Evolutionary conservation across 2,888 invertebrate species (phyloP).

Genomic region (Lepidocyrtoides sp.): DNA sequence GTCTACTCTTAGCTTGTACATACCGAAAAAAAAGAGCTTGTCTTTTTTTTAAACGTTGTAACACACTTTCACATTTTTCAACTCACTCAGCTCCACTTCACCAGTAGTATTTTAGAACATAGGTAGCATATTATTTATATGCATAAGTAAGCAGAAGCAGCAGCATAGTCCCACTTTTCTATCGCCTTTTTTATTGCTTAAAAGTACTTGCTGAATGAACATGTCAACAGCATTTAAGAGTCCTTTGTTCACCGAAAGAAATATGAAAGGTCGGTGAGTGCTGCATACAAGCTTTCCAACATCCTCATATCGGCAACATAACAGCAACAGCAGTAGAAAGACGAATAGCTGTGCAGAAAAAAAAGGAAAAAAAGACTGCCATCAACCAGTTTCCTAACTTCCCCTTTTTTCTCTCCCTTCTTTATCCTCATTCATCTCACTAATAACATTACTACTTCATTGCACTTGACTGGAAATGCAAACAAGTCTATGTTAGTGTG

Average conservation of each 20-base stretch:
- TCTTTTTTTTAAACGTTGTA: background rate
- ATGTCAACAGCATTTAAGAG: slow-evolving; percentile 70
- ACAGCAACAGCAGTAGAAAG: background rate
- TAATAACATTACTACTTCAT: slow-evolving; percentile 18
- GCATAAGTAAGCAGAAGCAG: too few species aligned
- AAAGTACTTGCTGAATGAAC: slow-evolving; percentile 35
- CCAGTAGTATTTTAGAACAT: background rate
- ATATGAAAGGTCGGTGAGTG: slow-evolving; percentile 22
- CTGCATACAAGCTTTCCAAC: background rate
- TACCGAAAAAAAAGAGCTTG: background rate
- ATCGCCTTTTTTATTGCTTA: slow-evolving; percentile 1
- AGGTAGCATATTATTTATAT: background rate
- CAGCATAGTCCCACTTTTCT: background rate
- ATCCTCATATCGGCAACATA: background rate
- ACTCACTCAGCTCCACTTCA: background rate
- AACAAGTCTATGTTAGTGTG: slow-evolving; percentile 12
- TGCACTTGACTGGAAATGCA: slow-evolving; percentile 53
- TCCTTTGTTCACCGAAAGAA: slow-evolving; percentile 28
- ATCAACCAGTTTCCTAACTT: background rate
- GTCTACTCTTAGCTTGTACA: background rate
- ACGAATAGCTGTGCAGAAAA: background rate
- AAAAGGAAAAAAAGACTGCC: background rate
- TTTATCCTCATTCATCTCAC: slow-evolving; percentile 1
- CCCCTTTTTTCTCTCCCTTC: background rate
- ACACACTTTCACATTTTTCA: background rate